Evolutionary conservation across 37 sponge, comb jelly and placozoan genomes (phyloP).

Genomic region (Beroe forskalii): DNA sequence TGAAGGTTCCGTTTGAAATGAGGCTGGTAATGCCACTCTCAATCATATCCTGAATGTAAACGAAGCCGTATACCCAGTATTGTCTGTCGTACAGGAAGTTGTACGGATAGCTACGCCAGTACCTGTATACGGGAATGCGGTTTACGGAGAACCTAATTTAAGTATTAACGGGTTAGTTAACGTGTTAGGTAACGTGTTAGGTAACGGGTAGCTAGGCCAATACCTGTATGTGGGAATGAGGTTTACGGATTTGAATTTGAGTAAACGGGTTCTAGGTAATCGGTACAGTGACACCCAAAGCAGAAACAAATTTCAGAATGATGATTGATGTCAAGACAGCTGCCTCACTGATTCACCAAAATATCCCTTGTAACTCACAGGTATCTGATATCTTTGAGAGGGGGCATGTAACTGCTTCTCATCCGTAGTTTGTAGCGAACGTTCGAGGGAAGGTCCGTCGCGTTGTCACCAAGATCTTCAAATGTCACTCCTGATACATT

Average conservation of each 20-base stretch:
- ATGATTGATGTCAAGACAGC: too few relatives aligned
- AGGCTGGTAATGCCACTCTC: constrained; percentile 18
- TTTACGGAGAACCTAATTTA: too few relatives aligned
- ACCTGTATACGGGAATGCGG: too few relatives aligned
- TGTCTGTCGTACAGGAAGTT: constrained; percentile 44
- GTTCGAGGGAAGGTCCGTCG: background rate
- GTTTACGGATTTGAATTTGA: too few relatives aligned
- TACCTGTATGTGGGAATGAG: too few relatives aligned
- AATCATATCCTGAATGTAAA: constrained; percentile 58
- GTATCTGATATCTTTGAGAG: constrained; percentile 51
- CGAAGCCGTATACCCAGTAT: constrained; percentile 55
- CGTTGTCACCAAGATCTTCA: background rate
- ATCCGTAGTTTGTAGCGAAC: constrained; percentile 47
- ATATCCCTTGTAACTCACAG: constrained; percentile 17
- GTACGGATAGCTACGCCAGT: constrained; percentile 60
- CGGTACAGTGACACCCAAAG: too few relatives aligned
- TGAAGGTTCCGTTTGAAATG: constrained; percentile 1
- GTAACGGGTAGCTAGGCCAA: too few relatives aligned
- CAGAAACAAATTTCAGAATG: too few relatives aligned
- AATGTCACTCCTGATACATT: constrained; percentile 9
- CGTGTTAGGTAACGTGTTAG: too few relatives aligned
- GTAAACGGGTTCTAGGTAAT: too few relatives aligned
- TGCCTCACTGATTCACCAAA: too few relatives aligned
- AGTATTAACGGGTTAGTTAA: too few relatives aligned
- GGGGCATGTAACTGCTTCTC: constrained; percentile 38